Conservation (phyloP, 2,888 invertebrate species). For the Ramazzottius varieornatus region DNA sequence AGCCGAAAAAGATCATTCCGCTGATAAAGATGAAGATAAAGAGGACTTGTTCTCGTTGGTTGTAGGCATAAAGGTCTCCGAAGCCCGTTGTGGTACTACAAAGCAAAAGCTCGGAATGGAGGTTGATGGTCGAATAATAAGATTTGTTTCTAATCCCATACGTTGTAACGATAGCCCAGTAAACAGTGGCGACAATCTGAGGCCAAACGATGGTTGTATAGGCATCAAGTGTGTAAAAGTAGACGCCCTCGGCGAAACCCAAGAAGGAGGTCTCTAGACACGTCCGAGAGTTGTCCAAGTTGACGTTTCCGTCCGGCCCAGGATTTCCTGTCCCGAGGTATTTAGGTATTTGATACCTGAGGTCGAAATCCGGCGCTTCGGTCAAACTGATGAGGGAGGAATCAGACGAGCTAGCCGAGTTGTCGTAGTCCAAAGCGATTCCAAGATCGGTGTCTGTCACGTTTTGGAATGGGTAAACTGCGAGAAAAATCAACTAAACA, state of each 20-base stretch:
- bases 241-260: background rate
- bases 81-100: slow-evolving; percentile 6
- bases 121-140: too few species aligned
- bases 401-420: background rate
- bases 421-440: background rate
- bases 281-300: background rate
- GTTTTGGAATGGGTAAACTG: background rate
- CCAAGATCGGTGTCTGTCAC: background rate
- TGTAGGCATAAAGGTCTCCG: slow-evolving; percentile 5
- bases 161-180: slow-evolving; percentile 7
- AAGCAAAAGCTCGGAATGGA: too few species aligned
- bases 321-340: too few species aligned
- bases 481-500: background rate
- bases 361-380: background rate
- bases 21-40: slow-evolving; percentile 8
- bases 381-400: background rate
- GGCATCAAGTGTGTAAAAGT: too few species aligned
- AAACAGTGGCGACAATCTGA: slow-evolving; percentile 5
- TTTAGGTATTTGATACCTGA: too few species aligned
- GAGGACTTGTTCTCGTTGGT: slow-evolving; percentile 7
- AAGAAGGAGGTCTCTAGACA: background rate
- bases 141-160: too few species aligned
- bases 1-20: slow-evolving; percentile 11
- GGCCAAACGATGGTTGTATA: background rate
- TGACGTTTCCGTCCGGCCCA: background rate